phyloP scores from a whole-genome alignment of 2,888 invertebrate genomes.

The Amphipoea lucens region DNA sequence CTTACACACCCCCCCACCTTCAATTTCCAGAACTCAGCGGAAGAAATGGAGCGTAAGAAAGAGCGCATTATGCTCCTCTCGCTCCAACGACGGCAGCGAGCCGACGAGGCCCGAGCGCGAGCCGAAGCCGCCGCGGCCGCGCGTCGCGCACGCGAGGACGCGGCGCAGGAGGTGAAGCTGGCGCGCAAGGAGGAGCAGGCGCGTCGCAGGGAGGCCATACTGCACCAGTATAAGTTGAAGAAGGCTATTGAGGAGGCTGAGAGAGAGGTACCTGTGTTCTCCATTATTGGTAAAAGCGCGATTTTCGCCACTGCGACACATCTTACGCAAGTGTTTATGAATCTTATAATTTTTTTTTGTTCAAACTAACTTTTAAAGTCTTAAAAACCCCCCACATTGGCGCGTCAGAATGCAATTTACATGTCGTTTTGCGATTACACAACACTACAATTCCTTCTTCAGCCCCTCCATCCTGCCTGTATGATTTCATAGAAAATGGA shows the following conservation, averaged over 20 bases:
- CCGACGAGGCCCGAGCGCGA: constrained; percentile 95
- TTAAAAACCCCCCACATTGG: not conserved
- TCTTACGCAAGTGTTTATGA: not conserved
- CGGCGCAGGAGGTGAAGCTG: constrained; percentile 93
- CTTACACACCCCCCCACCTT: not conserved
- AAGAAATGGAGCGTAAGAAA: constrained; percentile 98
- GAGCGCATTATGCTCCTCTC: constrained; percentile 97
- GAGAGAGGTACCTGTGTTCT: constrained; percentile 91
- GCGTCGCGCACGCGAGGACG: constrained; percentile 93
- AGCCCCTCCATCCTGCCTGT: not conserved
- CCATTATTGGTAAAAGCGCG: not conserved
- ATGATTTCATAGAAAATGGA: not conserved
- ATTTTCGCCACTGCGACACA: not conserved
- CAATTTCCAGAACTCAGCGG: constrained; percentile 92
- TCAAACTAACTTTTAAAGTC: not conserved
- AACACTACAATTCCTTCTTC: not conserved
- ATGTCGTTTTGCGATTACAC: not conserved
- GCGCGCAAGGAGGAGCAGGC: constrained; percentile 96
- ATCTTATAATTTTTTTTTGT: not conserved
- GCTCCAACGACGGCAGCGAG: constrained; percentile 96
- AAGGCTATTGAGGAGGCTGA: constrained; percentile 98
- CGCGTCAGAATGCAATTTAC: not conserved
- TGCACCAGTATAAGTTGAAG: constrained; percentile 97
- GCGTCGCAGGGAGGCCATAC: constrained; percentile 95
- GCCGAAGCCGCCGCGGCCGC: constrained; percentile 93